These are phyloP conservation scores for Anniella stebbinsi DNA, from an alignment of 2,797 vertebrate genomes.

Conservation along the genomic window DNA sequence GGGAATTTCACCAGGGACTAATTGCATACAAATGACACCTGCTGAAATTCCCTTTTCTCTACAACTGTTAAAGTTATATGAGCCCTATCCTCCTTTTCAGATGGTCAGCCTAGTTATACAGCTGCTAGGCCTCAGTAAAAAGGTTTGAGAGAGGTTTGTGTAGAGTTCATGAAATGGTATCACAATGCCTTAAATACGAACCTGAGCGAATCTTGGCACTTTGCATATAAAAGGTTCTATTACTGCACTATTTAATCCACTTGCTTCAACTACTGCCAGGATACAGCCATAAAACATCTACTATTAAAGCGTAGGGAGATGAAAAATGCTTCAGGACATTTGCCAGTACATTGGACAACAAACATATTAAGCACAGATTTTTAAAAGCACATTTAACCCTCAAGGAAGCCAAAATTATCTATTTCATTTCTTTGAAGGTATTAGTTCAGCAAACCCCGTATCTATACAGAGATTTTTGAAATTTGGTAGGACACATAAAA, in stretches of 20 bases:
- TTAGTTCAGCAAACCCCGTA: not conserved
- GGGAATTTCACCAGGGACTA: too few species aligned
- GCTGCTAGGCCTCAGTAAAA: not conserved
- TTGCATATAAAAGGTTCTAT: not conserved
- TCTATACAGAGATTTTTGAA: not conserved
- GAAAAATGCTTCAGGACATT: not conserved
- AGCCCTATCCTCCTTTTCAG: too few species aligned
- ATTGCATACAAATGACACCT: too few species aligned
- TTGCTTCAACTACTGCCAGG: not conserved
- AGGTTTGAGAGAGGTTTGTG: not conserved
- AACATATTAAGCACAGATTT: constrained; percentile 21
- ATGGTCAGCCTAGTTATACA: too few species aligned
- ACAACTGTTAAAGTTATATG: too few species aligned
- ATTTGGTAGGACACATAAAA: not conserved
- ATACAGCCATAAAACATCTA: not conserved
- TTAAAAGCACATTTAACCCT: not conserved
- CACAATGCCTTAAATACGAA: constrained; percentile 3
- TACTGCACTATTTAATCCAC: not conserved
- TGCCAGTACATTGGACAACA: not conserved
- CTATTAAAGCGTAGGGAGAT: not conserved
- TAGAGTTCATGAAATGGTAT: not conserved
- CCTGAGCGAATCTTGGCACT: not conserved
- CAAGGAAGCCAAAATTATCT: not conserved
- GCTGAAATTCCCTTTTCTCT: too few species aligned
- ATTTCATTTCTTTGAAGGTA: not conserved